Evolutionary conservation across 2,113 vertebrate species (phyloP), one percentile per base, ranked within the genome.

Genomic region (Brevimyrus niger): DNA sequence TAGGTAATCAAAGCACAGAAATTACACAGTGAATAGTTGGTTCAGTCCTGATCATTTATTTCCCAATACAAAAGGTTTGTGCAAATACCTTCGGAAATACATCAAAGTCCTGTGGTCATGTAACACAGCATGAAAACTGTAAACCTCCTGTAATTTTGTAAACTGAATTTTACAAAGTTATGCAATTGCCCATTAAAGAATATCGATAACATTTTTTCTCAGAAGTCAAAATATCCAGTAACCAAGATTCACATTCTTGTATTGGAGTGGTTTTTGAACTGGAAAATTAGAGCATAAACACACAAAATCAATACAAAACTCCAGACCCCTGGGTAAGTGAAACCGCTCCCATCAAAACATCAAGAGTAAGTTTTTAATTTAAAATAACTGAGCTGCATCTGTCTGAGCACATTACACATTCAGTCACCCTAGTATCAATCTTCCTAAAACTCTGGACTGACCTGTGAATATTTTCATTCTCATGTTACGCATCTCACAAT

Each of bases 1-100:
- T 27, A 35, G 82, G 35, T 48, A 85, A 88, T 65, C 8, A 15
- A 17, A 91, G 23, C 94, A 93, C 88, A 93, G 94, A 93, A 92
- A 94, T n/a, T 31, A n/a, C 76, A 47, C 47, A 69, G 61, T 53
- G 94, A 96, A 95, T 94, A 93, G 93, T 92, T 95, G 95, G 95
- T 97, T 97, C 97, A 98, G 97, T 98, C 97, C 97, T 96, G 96
- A 96, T 93, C 95, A 95, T 94, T 94, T 90, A 95, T 80, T 97
- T 96, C 96, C 96, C 97, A 96, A 96, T 97, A 98, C 96, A 98
- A 99, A 98, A 96, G 95, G 94, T 95, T 92, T 98, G 98, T 98
- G 97, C 97, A 98, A 98, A 97, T 94, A 95, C 96, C 88, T 93
- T 95, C 93, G 92, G 91, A 95, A 92, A 94, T 94, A 95, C 93